phyloP scores from a whole-genome alignment of 2,797 vertebrate genomes.

The Periparus ater region DNA sequence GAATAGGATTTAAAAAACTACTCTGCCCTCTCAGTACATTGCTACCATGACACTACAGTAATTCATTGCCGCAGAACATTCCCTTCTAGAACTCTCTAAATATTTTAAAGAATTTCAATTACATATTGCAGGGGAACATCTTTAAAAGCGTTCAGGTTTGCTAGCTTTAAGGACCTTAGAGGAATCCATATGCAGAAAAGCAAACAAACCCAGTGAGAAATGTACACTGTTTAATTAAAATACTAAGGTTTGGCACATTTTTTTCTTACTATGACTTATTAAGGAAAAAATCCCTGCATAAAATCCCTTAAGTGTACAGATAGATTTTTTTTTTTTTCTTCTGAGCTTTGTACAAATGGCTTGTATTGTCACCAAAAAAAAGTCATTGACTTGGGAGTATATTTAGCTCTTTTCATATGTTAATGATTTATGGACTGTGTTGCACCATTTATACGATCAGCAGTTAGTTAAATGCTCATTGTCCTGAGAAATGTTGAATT shows the following conservation, averaged over 20 bases:
- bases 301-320: not conserved
- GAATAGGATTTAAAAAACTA: constrained; percentile 6
- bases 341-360: not conserved
- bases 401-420: not conserved
- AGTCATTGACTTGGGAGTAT: not conserved
- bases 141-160: not conserved
- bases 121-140: not conserved
- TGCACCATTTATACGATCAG: not conserved
- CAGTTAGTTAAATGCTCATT: constrained; percentile 45
- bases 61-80: constrained; percentile 38
- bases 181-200: constrained; percentile 28
- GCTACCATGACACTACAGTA: not conserved
- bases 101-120: constrained; percentile 60
- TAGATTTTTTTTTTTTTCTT: not conserved
- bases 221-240: constrained; percentile 49
- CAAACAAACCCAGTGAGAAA: not conserved
- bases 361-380: not conserved
- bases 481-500: constrained; percentile 52
- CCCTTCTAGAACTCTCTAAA: constrained; percentile 42
- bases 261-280: not conserved
- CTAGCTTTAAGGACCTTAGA: constrained; percentile 17
- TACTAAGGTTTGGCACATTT: not conserved
- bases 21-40: not conserved
- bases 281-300: not conserved
- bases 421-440: constrained; percentile 18